phyloP scores from a whole-genome alignment of 2,888 invertebrate species.

The Epinotia demarniana region DNA sequence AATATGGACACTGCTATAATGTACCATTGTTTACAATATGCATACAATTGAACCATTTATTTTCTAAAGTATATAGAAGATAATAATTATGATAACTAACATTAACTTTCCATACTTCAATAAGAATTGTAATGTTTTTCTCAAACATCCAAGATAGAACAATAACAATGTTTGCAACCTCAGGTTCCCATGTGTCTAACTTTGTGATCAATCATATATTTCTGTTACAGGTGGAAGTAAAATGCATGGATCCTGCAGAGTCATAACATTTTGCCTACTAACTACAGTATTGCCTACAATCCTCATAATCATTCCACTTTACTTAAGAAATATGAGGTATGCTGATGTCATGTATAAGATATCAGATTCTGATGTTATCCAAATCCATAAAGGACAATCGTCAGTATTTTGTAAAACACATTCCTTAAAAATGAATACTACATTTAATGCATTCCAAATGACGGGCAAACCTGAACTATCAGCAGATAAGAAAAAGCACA shows the following conservation, averaged over 20 bases:
- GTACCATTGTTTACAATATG: no score
- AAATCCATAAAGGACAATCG: constrained; percentile 92
- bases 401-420: constrained; percentile 93
- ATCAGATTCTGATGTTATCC: constrained; percentile 93
- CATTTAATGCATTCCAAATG: constrained; percentile 90
- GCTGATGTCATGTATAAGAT: constrained; percentile 91
- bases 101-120: no score
- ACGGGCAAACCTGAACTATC: constrained; percentile 88
- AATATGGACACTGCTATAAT: no score
- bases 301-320: constrained; percentile 90
- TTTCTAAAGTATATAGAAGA: no score
- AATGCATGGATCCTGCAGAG: constrained; percentile 92
- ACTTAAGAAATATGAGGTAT: constrained; percentile 90
- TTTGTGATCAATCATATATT: not conserved
- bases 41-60: no score
- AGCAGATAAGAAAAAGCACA: constrained; percentile 88
- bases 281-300: constrained; percentile 90
- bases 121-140: no score
- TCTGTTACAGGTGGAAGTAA: constrained; percentile 86
- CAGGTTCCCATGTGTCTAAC: not conserved
- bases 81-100: no score
- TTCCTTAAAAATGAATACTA: constrained; percentile 89
- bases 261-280: constrained; percentile 90
- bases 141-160: no score
- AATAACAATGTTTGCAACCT: no score